A percentile compares a stretch with the other conserved stretches of the same genome.
These are phyloP conservation scores for Drosophila murphyi DNA, from an alignment of 1,140 invertebrate genomes.

Conservation along the genomic window DNA sequence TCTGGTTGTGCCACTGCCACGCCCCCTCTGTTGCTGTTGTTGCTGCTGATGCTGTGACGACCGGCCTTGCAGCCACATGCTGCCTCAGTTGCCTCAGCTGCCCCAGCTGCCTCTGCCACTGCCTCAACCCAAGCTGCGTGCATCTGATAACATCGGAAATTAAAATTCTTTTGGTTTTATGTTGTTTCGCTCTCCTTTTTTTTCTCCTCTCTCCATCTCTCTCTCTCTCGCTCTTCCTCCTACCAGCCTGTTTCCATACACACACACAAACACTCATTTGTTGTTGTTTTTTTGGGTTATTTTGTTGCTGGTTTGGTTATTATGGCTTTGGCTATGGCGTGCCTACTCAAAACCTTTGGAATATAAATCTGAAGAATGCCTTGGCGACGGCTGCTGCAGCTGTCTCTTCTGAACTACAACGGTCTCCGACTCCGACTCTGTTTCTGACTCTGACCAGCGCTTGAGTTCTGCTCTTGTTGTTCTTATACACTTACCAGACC, in stretches of 20 bases:
- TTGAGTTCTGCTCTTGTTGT: neutral
- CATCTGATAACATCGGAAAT: constrained; percentile 83
- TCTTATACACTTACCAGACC: neutral
- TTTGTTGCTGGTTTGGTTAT: constrained; percentile 35
- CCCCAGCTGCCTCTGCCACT: constrained; percentile 25
- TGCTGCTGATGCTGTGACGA: constrained; percentile 4
- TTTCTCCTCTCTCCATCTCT: constrained; percentile 5
- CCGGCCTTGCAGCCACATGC: constrained; percentile 49
- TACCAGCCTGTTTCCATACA: constrained; percentile 41
- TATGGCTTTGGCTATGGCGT: constrained; percentile 52
- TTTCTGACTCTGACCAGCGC: neutral
- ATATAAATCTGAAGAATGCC: constrained; percentile 81
- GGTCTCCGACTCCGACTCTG: neutral
- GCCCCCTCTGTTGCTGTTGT: constrained; percentile 12
- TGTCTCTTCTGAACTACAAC: constrained; percentile 14
- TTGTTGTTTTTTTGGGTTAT: constrained; percentile 38
- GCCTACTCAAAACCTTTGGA: constrained; percentile 73
- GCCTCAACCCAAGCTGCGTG: constrained; percentile 61
- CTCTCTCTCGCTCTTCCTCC: constrained; percentile 11
- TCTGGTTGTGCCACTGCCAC: constrained; percentile 12
- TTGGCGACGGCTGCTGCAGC: constrained; percentile 43
- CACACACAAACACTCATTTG: constrained; percentile 35
- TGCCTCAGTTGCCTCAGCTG: constrained; percentile 6
- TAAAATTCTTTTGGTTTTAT: constrained; percentile 83
- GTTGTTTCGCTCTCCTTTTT: constrained; percentile 59